Conservation (phyloP, 2,888 invertebrate genomes). For the Heliconius ethilla region DNA sequence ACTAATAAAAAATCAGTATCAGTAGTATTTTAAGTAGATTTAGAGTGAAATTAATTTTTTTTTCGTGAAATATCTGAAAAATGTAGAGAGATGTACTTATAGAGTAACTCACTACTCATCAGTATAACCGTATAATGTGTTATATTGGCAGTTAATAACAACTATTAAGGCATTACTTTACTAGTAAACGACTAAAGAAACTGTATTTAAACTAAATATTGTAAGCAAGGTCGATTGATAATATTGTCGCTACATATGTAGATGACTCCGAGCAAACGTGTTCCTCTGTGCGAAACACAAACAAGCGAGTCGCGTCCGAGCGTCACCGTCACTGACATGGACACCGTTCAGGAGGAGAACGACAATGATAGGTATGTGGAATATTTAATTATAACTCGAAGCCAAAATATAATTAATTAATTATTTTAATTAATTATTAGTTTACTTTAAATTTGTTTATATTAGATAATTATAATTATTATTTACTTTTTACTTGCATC, state of each 20-base stretch:
- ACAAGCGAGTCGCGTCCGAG: conserved; percentile 65
- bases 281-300: conserved; percentile 58
- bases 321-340: conserved; percentile 76
- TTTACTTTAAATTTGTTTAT: not conserved
- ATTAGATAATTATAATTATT: conserved; percentile 15
- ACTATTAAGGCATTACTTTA: not conserved
- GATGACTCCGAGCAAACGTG: conserved; percentile 72
- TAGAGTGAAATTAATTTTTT: not conserved
- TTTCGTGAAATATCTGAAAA: not conserved
- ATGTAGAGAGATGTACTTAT: not conserved
- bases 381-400: conserved; percentile 8
- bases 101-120: not conserved
- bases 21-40: not conserved
- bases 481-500: conserved; percentile 12
- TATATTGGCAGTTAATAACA: not conserved
- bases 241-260: conserved; percentile 44
- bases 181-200: not conserved
- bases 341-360: conserved; percentile 78
- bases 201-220: conserved; percentile 18
- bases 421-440: no score
- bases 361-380: conserved; percentile 71
- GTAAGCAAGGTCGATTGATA: conserved; percentile 39
- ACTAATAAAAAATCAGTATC: not conserved
- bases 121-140: not conserved
- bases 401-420: not conserved